Evolutionary conservation across 2,797 vertebrate genomes (phyloP).

Genomic region (Sebastes steindachneri): DNA sequence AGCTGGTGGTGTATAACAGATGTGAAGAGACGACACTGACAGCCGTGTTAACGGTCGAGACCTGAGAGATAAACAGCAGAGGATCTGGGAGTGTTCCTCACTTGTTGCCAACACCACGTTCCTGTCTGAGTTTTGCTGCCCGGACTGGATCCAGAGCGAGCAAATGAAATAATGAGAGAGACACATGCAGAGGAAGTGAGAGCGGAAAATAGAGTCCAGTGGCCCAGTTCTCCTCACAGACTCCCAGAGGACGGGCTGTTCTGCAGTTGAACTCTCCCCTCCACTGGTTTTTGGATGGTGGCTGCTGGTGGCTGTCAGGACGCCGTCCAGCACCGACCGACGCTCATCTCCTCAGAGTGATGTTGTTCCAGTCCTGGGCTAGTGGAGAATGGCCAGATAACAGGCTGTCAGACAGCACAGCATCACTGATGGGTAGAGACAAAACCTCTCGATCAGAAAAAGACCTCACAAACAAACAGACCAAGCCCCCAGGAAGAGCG

Average conservation of each 20-base stretch:
- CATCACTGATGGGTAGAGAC: conserved; percentile 9
- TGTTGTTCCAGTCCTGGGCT: conserved; percentile 81
- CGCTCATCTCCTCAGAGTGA: conserved; percentile 58
- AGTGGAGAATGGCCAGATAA: conserved; percentile 65
- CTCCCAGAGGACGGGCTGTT: conserved; percentile 52
- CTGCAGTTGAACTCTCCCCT: conserved; percentile 42
- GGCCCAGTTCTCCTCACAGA: conserved; percentile 41
- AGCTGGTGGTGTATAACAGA: conserved; percentile 25
- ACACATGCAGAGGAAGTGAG: conserved; percentile 57
- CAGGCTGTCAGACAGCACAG: conserved; percentile 29
- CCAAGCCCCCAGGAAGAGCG: too few species aligned
- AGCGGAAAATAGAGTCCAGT: conserved; percentile 36
- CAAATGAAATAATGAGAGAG: conserved; percentile 51
- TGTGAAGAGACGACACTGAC: conserved; percentile 21
- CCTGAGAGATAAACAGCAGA: conserved; percentile 59
- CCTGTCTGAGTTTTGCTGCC: conserved; percentile 59
- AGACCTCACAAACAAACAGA: too few species aligned
- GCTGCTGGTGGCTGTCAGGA: conserved; percentile 12
- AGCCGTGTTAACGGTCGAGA: conserved; percentile 34
- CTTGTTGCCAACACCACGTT: conserved; percentile 66
- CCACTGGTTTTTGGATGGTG: conserved; percentile 43
- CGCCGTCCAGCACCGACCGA: conserved; percentile 7
- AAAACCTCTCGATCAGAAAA: background rate
- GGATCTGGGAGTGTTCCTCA: conserved; percentile 57
- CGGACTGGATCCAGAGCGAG: conserved; percentile 56